Percentiles rank a stretch among this genome's conserved stretches.
Conservation (phyloP, 1,140 invertebrate genomes). For the Aphaenogaster floridana region DNA sequence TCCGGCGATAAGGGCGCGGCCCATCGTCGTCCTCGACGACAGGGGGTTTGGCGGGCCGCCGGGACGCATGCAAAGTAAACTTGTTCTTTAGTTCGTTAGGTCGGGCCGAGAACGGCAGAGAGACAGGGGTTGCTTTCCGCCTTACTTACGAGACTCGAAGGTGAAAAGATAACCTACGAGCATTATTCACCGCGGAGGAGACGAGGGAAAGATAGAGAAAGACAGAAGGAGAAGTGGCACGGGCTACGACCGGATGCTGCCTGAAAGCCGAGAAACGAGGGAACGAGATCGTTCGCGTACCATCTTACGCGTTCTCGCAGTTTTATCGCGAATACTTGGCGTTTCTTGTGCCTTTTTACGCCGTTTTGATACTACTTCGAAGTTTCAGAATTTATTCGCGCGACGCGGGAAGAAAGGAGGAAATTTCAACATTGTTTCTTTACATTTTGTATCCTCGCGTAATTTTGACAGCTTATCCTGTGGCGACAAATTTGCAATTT, state of each 20-base stretch:
- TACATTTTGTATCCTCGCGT: neutral
- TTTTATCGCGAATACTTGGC: constrained; percentile 52
- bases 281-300: constrained; percentile 43
- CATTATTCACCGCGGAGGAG: constrained; percentile 82
- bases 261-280: constrained; percentile 34
- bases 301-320: constrained; percentile 36
- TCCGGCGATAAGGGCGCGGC: constrained; percentile 80
- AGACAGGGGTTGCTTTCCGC: constrained; percentile 66
- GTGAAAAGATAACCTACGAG: constrained; percentile 84
- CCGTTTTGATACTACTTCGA: constrained; percentile 23
- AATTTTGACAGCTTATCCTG: neutral
- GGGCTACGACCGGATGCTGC: constrained; percentile 53
- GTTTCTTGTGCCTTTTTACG: constrained; percentile 38
- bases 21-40: constrained; percentile 53
- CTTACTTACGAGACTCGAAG: constrained; percentile 83
- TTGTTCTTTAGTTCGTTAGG: constrained; percentile 86
- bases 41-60: constrained; percentile 56
- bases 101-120: constrained; percentile 51
- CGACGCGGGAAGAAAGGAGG: neutral
- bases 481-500: neutral
- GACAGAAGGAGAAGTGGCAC: neutral
- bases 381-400: constrained; percentile 47
- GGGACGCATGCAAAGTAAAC: constrained; percentile 79
- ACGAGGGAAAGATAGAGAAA: neutral
- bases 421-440: neutral